These are phyloP conservation scores for Cotesia glomerata DNA, from an alignment of 1,140 invertebrate species.

Conservation along the genomic window DNA sequence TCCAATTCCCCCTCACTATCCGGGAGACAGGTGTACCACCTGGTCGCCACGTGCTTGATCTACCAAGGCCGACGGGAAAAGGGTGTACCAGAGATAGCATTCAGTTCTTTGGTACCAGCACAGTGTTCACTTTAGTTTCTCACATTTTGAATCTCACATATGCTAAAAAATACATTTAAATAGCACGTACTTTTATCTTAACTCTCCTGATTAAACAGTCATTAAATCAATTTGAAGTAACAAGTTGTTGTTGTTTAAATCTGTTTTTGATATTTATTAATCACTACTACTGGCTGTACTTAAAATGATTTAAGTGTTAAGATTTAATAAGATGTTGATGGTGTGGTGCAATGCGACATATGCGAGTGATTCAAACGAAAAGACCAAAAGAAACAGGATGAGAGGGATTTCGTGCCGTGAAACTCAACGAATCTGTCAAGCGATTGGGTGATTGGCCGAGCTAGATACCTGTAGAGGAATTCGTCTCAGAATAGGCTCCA, in stretches of 20 bases:
- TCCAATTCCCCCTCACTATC: neutral
- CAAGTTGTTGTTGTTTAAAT: no score
- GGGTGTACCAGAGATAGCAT: neutral
- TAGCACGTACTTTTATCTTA: no score
- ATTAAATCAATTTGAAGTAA: no score
- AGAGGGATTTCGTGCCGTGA: neutral
- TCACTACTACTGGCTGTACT: no score
- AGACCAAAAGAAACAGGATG: slow-evolving; percentile 8
- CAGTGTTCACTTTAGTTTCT: no score
- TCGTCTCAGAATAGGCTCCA: slow-evolving; percentile 30
- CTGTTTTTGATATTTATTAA: no score
- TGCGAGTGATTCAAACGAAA: neutral
- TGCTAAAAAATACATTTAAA: no score
- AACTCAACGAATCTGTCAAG: neutral
- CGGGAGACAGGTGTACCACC: slow-evolving; percentile 27
- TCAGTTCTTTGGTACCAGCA: neutral
- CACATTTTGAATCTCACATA: no score
- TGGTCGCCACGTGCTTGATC: slow-evolving; percentile 23
- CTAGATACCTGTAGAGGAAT: slow-evolving; percentile 25
- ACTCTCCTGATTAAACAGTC: no score
- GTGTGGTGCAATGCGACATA: slow-evolving; percentile 11
- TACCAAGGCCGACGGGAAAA: slow-evolving; percentile 13
- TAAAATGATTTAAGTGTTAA: neutral
- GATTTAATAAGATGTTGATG: neutral
- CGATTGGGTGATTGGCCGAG: slow-evolving; percentile 25